phyloP scores from a whole-genome alignment of 1,140 invertebrate species.

The Drosophila serrata region DNA sequence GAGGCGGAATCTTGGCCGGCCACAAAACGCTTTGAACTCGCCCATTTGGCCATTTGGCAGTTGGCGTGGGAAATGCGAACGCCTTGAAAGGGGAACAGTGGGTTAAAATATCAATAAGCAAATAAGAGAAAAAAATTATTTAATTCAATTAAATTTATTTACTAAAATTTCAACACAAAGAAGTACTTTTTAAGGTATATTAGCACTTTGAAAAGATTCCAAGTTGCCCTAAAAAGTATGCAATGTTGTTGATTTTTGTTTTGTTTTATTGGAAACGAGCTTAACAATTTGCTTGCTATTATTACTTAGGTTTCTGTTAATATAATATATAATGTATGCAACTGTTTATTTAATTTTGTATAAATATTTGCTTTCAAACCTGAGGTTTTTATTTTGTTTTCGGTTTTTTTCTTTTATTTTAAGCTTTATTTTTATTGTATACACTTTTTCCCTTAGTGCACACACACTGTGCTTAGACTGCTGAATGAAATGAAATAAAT shows the following conservation, averaged over 20 bases:
- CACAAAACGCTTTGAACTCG: constrained; percentile 79
- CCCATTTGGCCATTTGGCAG: constrained; percentile 56
- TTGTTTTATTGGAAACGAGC: too few species aligned
- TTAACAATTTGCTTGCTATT: neutral
- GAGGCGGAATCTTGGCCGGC: constrained; percentile 68
- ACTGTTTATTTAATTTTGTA: too few species aligned
- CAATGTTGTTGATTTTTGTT: neutral
- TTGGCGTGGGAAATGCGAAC: constrained; percentile 73
- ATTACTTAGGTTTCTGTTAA: neutral
- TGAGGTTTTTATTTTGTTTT: too few species aligned
- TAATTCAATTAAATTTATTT: too few species aligned
- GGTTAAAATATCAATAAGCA: too few species aligned
- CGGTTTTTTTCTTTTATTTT: too few species aligned
- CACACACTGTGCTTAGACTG: constrained; percentile 5
- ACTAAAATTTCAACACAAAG: too few species aligned
- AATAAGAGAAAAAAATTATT: neutral
- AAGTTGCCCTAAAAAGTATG: neutral
- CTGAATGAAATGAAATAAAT: constrained; percentile 72
- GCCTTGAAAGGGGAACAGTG: constrained; percentile 33
- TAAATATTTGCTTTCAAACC: too few species aligned
- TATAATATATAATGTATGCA: neutral
- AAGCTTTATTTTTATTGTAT: neutral
- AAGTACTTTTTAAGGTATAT: too few species aligned
- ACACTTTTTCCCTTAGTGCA: neutral
- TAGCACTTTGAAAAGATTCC: neutral